These are phyloP conservation scores for Apomyelois bistriatella DNA, from an alignment of 2,888 invertebrate species.

Conservation along the genomic window DNA sequence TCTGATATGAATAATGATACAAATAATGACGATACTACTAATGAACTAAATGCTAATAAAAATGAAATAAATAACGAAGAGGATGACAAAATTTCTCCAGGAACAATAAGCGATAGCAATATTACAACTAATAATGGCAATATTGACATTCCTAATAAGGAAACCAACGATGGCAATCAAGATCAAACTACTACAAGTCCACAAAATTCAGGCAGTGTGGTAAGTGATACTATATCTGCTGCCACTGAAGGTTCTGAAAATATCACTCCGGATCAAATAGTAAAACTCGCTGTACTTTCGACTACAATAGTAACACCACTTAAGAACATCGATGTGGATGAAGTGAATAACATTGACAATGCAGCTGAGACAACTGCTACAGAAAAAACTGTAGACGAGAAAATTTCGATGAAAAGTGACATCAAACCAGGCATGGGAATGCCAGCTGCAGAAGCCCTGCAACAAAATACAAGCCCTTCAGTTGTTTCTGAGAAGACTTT, in stretches of 20 bases:
- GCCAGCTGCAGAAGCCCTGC: slow-evolving; percentile 56
- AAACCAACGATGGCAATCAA: background rate
- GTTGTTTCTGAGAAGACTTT: slow-evolving; percentile 31
- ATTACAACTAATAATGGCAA: background rate
- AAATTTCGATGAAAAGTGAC: slow-evolving; percentile 12
- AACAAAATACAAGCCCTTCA: slow-evolving; percentile 45
- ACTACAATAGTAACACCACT: background rate
- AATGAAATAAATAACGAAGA: background rate
- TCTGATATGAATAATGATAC: background rate
- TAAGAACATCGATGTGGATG: background rate
- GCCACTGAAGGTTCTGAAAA: background rate
- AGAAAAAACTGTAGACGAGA: slow-evolving; percentile 12
- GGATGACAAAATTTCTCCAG: background rate
- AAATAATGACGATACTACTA: background rate
- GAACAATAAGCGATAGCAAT: background rate
- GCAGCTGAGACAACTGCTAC: slow-evolving; percentile 7
- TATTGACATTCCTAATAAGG: background rate
- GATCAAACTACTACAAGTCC: background rate
- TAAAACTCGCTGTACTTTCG: background rate
- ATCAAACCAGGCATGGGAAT: slow-evolving; percentile 30
- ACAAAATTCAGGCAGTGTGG: too few relatives aligned
- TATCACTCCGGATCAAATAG: background rate
- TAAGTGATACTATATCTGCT: background rate
- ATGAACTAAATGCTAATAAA: background rate
- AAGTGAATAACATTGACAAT: background rate